Percentiles rank a stretch among this genome's conserved stretches.
These are phyloP conservation scores for Drosophila albomicans DNA, from an alignment of 1,140 invertebrate species.

Conservation along the genomic window DNA sequence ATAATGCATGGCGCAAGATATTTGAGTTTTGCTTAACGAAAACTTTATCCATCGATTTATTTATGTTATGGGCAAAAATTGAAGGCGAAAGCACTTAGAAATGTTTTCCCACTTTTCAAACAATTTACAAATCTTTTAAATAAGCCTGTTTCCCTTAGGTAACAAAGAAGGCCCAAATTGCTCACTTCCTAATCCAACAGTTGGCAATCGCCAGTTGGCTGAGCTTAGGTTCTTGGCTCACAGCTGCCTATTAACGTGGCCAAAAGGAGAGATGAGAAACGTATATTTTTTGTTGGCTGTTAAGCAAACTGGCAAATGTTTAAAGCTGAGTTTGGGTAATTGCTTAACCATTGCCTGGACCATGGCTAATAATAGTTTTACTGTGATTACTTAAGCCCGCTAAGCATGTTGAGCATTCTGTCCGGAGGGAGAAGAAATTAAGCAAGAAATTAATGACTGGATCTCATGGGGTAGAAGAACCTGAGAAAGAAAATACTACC, in stretches of 20 bases:
- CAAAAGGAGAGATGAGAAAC: conserved; percentile 54
- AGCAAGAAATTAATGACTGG: conserved; percentile 33
- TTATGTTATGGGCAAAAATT: conserved; percentile 56
- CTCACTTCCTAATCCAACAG: conserved; percentile 43
- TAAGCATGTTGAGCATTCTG: conserved; percentile 23
- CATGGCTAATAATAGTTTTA: conserved; percentile 51
- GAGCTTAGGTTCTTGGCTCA: conserved; percentile 21
- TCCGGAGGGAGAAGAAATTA: background rate
- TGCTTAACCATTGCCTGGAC: conserved; percentile 22
- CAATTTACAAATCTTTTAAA: conserved; percentile 23
- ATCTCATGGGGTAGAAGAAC: conserved; percentile 7
- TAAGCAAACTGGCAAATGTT: conserved; percentile 20
- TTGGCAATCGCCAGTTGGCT: conserved; percentile 49
- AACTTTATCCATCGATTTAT: conserved; percentile 44
- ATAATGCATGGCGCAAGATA: conserved; percentile 39
- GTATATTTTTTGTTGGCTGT: conserved; percentile 37
- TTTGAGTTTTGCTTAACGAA: conserved; percentile 5
- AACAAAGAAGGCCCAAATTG: conserved; percentile 43
- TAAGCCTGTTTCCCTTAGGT: conserved; percentile 8
- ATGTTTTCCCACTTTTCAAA: conserved; percentile 23
- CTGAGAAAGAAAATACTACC: background rate
- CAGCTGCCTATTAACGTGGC: conserved; percentile 65
- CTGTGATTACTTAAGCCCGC: conserved; percentile 61
- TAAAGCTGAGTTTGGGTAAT: conserved; percentile 26
- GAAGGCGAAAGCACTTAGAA: conserved; percentile 8